Evolutionary conservation across 2,888 invertebrate species (phyloP).

Genomic region (Spicauda simplicius): DNA sequence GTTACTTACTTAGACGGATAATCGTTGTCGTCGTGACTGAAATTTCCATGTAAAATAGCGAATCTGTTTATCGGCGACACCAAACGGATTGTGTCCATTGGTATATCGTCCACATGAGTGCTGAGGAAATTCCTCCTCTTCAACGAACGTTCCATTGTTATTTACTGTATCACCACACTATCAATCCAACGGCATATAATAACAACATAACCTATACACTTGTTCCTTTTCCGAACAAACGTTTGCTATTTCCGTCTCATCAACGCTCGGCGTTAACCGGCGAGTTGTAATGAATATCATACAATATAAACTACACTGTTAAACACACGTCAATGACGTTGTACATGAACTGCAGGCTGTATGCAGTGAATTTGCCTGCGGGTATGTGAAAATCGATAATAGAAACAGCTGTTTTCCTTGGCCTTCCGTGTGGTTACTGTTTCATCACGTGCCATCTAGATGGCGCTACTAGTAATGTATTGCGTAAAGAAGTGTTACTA

Average conservation of each 20-base stretch:
- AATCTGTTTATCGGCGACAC: constrained; percentile 74
- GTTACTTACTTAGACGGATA: constrained; percentile 67
- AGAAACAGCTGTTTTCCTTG: constrained; percentile 66
- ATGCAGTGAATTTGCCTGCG: constrained; percentile 69
- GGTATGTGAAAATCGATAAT: constrained; percentile 69
- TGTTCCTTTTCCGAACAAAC: constrained; percentile 20
- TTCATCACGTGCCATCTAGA: constrained; percentile 45
- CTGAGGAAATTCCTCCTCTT: constrained; percentile 69
- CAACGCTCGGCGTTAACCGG: background rate
- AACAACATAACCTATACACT: constrained; percentile 59
- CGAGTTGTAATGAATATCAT: constrained; percentile 6
- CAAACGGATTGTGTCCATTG: constrained; percentile 69
- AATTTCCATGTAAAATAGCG: constrained; percentile 68
- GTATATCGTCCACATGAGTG: constrained; percentile 61
- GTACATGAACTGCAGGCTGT: constrained; percentile 51
- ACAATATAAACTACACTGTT: constrained; percentile 33
- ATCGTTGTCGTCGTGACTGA: constrained; percentile 52
- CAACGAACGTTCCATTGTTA: constrained; percentile 57
- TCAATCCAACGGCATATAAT: constrained; percentile 40
- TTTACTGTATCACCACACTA: constrained; percentile 41
- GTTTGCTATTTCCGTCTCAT: constrained; percentile 8
- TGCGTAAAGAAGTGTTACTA: background rate
- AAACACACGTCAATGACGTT: constrained; percentile 46
- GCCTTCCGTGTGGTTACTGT: constrained; percentile 29
- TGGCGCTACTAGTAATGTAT: constrained; percentile 47